A percentile compares a stretch with the other conserved stretches of the same genome.
Evolutionary conservation across 1,140 invertebrate species (phyloP).

Genomic region (Magallana angulata): DNA sequence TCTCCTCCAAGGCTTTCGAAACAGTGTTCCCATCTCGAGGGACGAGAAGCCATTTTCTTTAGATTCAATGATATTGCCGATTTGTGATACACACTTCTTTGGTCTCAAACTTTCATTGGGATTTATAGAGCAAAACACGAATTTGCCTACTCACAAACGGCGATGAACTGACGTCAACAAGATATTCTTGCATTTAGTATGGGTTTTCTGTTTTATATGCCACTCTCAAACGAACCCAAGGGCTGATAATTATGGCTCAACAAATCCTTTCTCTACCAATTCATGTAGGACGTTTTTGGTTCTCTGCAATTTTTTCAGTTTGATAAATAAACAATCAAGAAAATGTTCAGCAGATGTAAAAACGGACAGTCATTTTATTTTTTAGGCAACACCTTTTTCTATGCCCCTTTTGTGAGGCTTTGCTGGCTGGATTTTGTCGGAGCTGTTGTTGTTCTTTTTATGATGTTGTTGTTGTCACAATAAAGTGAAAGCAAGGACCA

Average conservation of each 20-base stretch:
- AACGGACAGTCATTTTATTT: too few relatives aligned
- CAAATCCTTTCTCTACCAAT: neutral
- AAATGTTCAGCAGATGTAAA: neutral
- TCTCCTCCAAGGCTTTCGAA: neutral
- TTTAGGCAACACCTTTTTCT: too few relatives aligned
- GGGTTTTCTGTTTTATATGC: neutral
- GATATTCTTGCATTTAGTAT: neutral
- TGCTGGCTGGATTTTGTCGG: too few relatives aligned
- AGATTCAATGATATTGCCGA: neutral
- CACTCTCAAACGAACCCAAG: neutral
- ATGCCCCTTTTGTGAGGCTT: too few relatives aligned
- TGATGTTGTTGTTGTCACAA: too few relatives aligned
- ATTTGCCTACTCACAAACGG: neutral
- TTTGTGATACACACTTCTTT: neutral
- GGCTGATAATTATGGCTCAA: neutral
- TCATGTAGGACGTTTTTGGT: neutral
- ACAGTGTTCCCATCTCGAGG: neutral
- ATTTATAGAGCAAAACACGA: neutral
- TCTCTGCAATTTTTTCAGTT: neutral
- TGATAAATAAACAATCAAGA: neutral
- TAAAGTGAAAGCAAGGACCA: too few relatives aligned
- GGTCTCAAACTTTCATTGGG: neutral
- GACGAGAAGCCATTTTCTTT: neutral
- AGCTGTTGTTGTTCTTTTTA: too few relatives aligned
- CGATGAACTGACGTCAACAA: constrained; percentile 5